phyloP scores from a whole-genome alignment of 2,888 invertebrate genomes.

The Tridacna crocea region DNA sequence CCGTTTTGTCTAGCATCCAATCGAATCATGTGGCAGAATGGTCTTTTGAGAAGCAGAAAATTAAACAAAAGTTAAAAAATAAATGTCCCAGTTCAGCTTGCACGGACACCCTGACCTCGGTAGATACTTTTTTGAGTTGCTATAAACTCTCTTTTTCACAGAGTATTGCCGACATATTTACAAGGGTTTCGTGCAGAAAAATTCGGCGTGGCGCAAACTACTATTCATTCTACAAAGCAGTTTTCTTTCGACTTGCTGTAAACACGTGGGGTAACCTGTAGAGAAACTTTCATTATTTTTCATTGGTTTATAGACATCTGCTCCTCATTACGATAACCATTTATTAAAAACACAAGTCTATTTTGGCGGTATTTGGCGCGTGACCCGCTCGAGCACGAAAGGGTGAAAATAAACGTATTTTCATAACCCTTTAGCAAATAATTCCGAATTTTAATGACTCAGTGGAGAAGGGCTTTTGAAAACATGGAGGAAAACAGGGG shows the following conservation, averaged over 20 bases:
- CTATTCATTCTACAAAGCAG: conserved; percentile 2
- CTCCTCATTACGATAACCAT: conserved; percentile 5
- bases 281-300: conserved; percentile 23
- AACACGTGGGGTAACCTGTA: conserved; percentile 14
- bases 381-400: conserved; percentile 26
- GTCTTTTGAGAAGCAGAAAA: too few species aligned
- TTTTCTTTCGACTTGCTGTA: conserved; percentile 6
- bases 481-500: too few species aligned
- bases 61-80: too few species aligned
- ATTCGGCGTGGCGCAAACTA: background rate
- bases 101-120: too few species aligned
- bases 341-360: conserved; percentile 24
- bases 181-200: background rate
- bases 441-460: too few species aligned
- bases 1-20: too few species aligned
- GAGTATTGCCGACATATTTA: too few species aligned
- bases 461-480: too few species aligned
- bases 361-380: conserved; percentile 26
- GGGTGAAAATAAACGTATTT: conserved; percentile 12
- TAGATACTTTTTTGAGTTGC: too few species aligned
- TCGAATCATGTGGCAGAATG: too few species aligned
- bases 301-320: conserved; percentile 24
- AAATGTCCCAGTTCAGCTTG: too few species aligned
- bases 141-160: too few species aligned
- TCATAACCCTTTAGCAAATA: background rate